Conservation (phyloP, 2,113 vertebrate genomes). For the Crotalus tigris region DNA sequence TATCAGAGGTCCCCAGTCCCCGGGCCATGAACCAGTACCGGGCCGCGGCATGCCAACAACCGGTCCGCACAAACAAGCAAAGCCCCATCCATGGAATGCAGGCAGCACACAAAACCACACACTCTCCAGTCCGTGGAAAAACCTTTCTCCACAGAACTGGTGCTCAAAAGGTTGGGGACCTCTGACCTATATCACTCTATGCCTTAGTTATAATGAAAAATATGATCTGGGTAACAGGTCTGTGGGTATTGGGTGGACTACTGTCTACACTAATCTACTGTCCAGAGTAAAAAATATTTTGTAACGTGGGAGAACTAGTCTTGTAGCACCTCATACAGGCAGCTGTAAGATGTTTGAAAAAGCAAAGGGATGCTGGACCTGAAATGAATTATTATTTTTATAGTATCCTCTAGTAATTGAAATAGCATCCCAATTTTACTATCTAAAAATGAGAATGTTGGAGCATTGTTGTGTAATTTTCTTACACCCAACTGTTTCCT, state of each 20-base stretch:
- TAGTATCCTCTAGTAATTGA: not conserved
- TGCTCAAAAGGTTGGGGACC: no score
- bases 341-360: not conserved
- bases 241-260: not conserved
- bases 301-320: not conserved
- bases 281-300: not conserved
- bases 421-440: not conserved
- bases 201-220: not conserved
- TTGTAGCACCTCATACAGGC: not conserved
- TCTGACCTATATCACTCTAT: not conserved
- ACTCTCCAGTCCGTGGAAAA: no score
- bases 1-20: no score
- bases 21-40: no score
- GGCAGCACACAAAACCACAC: no score
- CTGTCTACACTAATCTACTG: not conserved
- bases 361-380: not conserved
- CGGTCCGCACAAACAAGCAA: no score
- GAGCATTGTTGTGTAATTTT: not conserved
- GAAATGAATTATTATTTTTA: not conserved
- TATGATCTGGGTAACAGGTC: not conserved
- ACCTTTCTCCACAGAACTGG: no score
- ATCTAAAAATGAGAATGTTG: not conserved
- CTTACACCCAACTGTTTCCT: slow-evolving; percentile 34
- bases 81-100: no score
- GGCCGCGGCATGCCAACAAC: no score